Conservation (phyloP, 2,888 invertebrate genomes). For the Ptilodon capucinus region DNA sequence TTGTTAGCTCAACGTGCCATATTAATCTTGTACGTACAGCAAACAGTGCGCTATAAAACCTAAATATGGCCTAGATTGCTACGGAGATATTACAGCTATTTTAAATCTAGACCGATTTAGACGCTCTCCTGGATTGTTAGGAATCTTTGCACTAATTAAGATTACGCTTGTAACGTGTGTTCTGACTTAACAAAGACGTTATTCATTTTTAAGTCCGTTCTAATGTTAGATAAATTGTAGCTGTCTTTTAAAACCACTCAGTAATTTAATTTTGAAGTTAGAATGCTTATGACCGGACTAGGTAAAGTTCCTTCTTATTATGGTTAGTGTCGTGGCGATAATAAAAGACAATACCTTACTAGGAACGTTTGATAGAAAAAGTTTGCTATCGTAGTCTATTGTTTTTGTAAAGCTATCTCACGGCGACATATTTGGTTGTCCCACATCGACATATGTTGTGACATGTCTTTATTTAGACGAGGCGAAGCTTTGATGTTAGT, state of each 20-base stretch:
- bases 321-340: neutral
- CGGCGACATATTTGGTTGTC: slow-evolving; percentile 32
- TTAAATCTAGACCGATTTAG: neutral
- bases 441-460: slow-evolving; percentile 38
- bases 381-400: slow-evolving; percentile 10
- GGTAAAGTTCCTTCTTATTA: too few species aligned
- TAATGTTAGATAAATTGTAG: too few species aligned
- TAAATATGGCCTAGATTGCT: neutral
- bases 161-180: too few species aligned
- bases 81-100: neutral
- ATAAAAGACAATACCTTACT: neutral
- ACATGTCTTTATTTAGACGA: slow-evolving; percentile 8
- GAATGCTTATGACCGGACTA: too few species aligned
- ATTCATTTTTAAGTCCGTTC: too few species aligned
- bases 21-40: neutral
- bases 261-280: too few species aligned
- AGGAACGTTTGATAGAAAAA: neutral
- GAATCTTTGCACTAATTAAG: neutral
- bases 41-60: neutral
- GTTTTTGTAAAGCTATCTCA: slow-evolving; percentile 19
- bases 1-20: neutral
- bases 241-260: too few species aligned
- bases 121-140: neutral
- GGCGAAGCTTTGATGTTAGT: neutral
- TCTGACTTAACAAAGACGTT: too few species aligned